Percentiles rank a stretch among this genome's conserved stretches.
phyloP scores from a whole-genome alignment of 2,113 vertebrate species.

The Phodopus roborovskii region DNA sequence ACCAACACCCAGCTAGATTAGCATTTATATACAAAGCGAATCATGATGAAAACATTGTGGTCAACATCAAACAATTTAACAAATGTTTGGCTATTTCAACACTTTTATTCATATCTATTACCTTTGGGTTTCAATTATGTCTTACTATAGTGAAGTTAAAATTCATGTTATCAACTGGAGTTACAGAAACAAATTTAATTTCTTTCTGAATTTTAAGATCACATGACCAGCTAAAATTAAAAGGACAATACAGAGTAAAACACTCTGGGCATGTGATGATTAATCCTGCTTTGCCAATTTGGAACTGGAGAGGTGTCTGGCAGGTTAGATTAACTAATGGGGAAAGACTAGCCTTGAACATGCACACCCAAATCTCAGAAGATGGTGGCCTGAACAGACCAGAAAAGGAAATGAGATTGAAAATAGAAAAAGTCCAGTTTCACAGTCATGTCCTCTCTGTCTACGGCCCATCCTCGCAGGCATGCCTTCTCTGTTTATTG shows the following conservation, averaged over 20 bases:
- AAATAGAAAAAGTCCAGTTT: not conserved
- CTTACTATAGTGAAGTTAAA: not conserved
- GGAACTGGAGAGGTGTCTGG: not conserved
- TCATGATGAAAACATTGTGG: not conserved
- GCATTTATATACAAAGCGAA: not conserved
- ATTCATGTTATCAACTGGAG: not conserved
- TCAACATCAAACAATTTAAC: not conserved
- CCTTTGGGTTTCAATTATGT: not conserved
- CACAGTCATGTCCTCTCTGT: not conserved
- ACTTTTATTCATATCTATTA: not conserved
- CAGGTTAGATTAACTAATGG: not conserved
- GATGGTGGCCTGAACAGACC: not conserved
- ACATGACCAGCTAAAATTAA: not conserved
- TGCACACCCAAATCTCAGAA: not conserved
- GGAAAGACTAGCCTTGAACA: not conserved
- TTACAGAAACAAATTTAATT: not conserved
- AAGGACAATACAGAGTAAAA: not conserved
- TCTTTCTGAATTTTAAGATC: conserved; percentile 5
- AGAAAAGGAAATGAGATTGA: not conserved
- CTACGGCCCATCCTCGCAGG: not conserved
- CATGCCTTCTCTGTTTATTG: not conserved
- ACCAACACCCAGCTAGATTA: not conserved
- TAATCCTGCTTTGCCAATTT: not conserved
- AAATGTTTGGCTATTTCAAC: not conserved
- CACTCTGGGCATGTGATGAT: not conserved